Evolutionary conservation across 2,888 invertebrate genomes (phyloP), one percentile per base, ranked within the genome.

Genomic region (Cristatella mucedo): DNA sequence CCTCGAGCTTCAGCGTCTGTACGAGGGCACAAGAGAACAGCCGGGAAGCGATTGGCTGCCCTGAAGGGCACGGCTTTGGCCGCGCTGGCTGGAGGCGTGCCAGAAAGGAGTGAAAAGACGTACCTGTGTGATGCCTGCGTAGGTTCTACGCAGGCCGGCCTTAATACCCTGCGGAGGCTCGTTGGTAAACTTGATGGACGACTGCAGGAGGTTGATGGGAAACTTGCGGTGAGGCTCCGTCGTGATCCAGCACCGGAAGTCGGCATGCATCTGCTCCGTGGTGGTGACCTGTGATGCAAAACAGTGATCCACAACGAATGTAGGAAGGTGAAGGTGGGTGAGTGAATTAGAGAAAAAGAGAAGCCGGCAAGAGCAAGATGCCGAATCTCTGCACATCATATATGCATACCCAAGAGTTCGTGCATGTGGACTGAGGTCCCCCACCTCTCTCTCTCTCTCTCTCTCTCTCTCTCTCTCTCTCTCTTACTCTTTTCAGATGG

Each of bases 161-260:
- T 82, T 71, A 49, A 91, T 85, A 6, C 89, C 93, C 71, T 87
- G 86, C 0, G 93, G 91, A 11, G 91, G 91, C 68, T 93, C 93
- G 62, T 91, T 91, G 1, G 93, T 93, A 60, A 87, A 93, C 68
- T 93, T 93, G 43, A 93, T 86, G 4, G 86, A 84, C 76, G 85
- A 83, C 75, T 91, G 80, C 11, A 76, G 65, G 20, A 76, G 61
- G 41, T 75, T 85, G 54, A 93, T 93, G 0, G 91, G 91, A 66
- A 93, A 93, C 51, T 85, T 81, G 9, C 78, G 72, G 61, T 93
- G 89, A 0, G 83, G 82, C 72, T 91, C 89, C 0, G 89, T 89
- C 1, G 91, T 91, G 49, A 93, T 74, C 91, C 91, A 93, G 33
- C 87, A 73, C 38, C 87, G 74, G 63, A 89, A 91, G 0, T 75